phyloP scores from a whole-genome alignment of 2,888 invertebrate species.

The Vannuccia rotundouncinata region DNA sequence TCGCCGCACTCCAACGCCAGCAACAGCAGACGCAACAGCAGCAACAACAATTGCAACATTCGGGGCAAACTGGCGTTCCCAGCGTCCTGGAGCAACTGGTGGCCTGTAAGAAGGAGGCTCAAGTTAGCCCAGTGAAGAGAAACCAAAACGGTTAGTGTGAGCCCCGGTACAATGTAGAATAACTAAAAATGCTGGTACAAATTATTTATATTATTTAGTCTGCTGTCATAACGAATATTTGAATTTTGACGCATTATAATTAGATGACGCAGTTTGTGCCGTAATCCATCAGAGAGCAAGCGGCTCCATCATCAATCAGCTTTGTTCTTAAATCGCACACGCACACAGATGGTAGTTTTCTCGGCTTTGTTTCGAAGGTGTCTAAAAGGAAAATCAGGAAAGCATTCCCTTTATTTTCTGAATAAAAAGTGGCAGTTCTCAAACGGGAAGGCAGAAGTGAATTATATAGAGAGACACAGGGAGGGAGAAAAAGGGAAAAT shows the following conservation, averaged over 20 bases:
- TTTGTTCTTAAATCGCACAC: neutral
- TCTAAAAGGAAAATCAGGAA: neutral
- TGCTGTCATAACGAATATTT: too few species aligned
- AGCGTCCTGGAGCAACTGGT: neutral
- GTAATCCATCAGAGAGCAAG: neutral
- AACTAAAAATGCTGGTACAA: too few species aligned
- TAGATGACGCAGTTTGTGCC: neutral
- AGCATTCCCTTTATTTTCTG: neutral
- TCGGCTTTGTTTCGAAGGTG: neutral
- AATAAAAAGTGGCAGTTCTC: neutral
- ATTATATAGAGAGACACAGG: neutral
- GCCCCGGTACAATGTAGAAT: too few species aligned
- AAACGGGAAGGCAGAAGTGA: neutral
- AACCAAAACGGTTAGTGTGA: too few species aligned
- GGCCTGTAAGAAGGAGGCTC: neutral
- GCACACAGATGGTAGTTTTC: conserved; percentile 10
- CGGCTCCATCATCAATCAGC: neutral
- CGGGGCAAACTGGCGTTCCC: neutral
- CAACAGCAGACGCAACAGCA: neutral
- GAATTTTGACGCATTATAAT: too few species aligned
- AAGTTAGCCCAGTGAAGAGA: neutral
- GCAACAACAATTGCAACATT: neutral
- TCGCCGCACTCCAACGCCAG: neutral
- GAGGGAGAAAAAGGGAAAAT: neutral
- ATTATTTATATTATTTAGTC: too few species aligned